Conservation (phyloP, 2,888 invertebrate species). For the Drosophila affinis region DNA sequence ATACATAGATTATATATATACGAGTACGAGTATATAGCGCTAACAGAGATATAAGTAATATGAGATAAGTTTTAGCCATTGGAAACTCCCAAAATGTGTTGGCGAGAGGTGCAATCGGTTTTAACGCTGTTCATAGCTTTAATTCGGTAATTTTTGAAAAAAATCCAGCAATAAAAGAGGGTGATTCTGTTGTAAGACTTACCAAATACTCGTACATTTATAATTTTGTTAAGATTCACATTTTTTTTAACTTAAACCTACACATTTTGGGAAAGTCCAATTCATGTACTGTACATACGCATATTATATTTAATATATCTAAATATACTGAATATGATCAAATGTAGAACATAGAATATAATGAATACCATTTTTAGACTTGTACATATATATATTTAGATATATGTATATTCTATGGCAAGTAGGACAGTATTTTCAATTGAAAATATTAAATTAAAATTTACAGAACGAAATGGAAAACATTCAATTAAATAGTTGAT, state of each 20-base stretch:
- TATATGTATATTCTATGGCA: constrained; percentile 1
- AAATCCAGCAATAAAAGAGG: background rate
- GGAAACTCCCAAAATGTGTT: constrained; percentile 11
- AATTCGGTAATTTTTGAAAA: constrained; percentile 4
- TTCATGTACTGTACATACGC: constrained; percentile 23
- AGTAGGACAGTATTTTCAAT: constrained; percentile 17
- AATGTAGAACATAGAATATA: constrained; percentile 7
- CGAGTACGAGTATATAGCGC: constrained; percentile 1
- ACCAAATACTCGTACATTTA: background rate
- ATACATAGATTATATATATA: constrained; percentile 14
- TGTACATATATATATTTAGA: constrained; percentile 24
- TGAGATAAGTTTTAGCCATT: constrained; percentile 39
- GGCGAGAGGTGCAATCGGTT: background rate
- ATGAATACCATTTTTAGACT: constrained; percentile 13
- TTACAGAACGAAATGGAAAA: constrained; percentile 16
- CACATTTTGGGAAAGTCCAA: constrained; percentile 17
- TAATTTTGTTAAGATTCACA: too few relatives aligned
- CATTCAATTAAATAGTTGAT: constrained; percentile 25
- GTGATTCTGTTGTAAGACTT: background rate
- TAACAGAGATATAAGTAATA: constrained; percentile 9
- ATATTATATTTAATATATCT: constrained; percentile 9
- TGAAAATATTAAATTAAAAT: constrained; percentile 24
- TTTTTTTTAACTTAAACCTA: background rate
- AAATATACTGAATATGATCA: constrained; percentile 4
- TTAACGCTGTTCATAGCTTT: constrained; percentile 14